Evolutionary conservation across 2,888 invertebrate species (phyloP).

Genomic region (Leptopilina myrica): DNA sequence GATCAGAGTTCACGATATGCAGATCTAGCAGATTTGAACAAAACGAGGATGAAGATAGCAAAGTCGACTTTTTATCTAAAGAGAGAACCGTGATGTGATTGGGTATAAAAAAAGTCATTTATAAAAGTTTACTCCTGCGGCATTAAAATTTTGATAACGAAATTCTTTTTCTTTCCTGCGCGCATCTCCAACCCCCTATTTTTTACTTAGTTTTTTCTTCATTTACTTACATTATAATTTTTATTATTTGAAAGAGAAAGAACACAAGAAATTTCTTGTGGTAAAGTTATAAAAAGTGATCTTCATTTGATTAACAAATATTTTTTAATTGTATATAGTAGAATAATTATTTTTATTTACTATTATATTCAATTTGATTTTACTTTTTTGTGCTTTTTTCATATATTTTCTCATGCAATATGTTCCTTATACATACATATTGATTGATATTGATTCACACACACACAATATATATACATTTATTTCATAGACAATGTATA

Average conservation of each 20-base stretch:
- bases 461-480: background rate
- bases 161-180: too few species aligned
- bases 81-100: background rate
- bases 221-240: too few species aligned
- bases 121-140: background rate
- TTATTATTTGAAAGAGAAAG: too few species aligned
- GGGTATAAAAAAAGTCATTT: conserved; percentile 3
- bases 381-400: background rate
- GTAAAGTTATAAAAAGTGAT: background rate
- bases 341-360: background rate
- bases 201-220: too few species aligned
- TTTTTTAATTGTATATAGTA: too few species aligned
- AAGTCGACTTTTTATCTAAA: conserved; percentile 7
- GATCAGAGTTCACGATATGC: conserved; percentile 32
- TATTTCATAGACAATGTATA: background rate
- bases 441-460: background rate
- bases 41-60: conserved; percentile 18
- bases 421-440: background rate
- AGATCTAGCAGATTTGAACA: conserved; percentile 27
- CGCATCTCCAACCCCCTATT: too few species aligned
- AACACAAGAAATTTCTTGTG: too few species aligned
- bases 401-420: background rate
- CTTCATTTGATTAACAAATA: background rate
- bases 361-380: background rate
- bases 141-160: background rate